Conservation (phyloP, 2,113 vertebrate genomes). For the Myrmophylax atrothorax region DNA sequence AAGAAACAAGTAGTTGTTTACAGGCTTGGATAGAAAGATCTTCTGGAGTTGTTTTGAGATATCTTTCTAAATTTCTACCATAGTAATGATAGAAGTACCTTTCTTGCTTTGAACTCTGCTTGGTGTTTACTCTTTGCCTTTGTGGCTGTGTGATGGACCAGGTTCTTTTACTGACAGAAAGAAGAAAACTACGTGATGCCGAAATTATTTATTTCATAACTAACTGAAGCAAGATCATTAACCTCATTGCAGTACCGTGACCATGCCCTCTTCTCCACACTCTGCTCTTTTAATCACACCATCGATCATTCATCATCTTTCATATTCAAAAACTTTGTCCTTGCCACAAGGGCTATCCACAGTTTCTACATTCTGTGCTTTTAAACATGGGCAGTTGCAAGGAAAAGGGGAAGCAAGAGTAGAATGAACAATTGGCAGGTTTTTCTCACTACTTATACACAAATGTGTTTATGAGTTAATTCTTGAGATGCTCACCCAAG, state of each 20-base stretch:
- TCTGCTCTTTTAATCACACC: not conserved
- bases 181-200: not conserved
- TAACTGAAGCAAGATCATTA: not conserved
- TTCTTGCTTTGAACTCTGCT: not conserved
- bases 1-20: not conserved
- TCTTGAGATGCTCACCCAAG: not conserved
- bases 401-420: not conserved
- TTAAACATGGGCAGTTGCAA: not conserved
- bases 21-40: not conserved
- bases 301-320: not conserved
- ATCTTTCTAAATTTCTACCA: not conserved
- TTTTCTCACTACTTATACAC: not conserved
- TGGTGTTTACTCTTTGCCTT: not conserved
- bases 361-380: not conserved
- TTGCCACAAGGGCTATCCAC: not conserved
- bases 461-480: not conserved
- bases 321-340: not conserved
- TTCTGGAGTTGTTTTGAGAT: not conserved
- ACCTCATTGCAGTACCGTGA: not conserved
- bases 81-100: not conserved
- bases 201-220: slow-evolving; percentile 8
- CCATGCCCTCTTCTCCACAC: not conserved
- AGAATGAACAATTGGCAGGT: not conserved
- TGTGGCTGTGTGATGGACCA: not conserved
- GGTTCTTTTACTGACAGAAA: not conserved